Percentiles rank a stretch among this genome's conserved stretches.
Evolutionary conservation across 2,797 vertebrate genomes (phyloP).

Genomic region (Melopsittacus undulatus): DNA sequence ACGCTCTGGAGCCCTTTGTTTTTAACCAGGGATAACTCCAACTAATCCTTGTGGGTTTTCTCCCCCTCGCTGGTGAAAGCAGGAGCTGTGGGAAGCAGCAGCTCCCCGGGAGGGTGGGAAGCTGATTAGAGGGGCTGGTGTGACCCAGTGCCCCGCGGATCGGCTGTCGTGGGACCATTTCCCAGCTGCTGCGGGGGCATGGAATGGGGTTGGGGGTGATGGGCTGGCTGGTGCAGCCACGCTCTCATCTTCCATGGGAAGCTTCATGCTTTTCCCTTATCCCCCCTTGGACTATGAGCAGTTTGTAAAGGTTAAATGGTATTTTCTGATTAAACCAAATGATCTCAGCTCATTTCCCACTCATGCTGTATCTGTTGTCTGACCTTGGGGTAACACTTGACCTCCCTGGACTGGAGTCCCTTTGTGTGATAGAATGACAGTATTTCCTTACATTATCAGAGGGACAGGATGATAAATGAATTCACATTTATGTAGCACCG

Average conservation of each 20-base stretch:
- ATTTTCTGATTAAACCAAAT: background rate
- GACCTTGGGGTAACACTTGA: conserved; percentile 14
- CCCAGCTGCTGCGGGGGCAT: background rate
- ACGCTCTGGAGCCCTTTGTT: background rate
- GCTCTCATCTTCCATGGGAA: rapidly evolving
- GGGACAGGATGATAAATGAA: background rate
- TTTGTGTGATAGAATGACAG: background rate
- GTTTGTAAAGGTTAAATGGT: background rate
- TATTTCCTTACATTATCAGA: background rate
- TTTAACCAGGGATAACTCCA: background rate
- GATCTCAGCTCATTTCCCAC: background rate
- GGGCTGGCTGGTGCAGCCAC: background rate
- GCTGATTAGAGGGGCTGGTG: background rate
- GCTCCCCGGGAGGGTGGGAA: background rate
- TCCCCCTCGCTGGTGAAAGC: background rate
- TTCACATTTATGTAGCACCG: background rate
- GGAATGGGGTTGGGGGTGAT: background rate
- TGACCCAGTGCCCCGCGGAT: background rate
- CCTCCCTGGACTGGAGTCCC: background rate
- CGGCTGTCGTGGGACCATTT: background rate
- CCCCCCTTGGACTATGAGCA: background rate
- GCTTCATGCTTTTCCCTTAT: background rate
- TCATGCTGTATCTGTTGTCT: background rate
- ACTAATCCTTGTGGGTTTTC: background rate
- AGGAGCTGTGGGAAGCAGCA: background rate